Percentiles rank a stretch among this genome's conserved stretches.
These are phyloP conservation scores for Morpho achilles DNA, from an alignment of 2,888 invertebrate species.

Conservation along the genomic window DNA sequence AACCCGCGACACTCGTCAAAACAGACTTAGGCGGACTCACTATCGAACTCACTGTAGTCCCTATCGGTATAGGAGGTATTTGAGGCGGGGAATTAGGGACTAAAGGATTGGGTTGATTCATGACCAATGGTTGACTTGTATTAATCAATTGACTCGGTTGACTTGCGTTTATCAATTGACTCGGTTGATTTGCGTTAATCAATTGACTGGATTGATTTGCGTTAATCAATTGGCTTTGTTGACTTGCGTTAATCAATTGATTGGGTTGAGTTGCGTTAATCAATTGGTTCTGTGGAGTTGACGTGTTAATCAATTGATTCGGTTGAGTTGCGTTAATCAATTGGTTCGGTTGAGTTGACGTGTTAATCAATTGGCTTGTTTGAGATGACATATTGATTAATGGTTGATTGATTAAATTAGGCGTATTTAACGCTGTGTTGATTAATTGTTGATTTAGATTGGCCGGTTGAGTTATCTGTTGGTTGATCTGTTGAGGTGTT, in stretches of 20 bases:
- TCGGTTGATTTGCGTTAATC: background rate
- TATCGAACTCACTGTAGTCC: slow-evolving; percentile 45
- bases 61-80: slow-evolving; percentile 37
- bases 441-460: slow-evolving; percentile 27
- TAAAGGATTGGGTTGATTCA: slow-evolving; percentile 27
- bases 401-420: slow-evolving; percentile 10
- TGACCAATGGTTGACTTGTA: slow-evolving; percentile 28
- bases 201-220: too few species aligned
- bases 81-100: slow-evolving; percentile 37
- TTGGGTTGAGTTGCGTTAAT: too few species aligned
- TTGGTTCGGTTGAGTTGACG: too few species aligned
- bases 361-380: slow-evolving; percentile 8
- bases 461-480: slow-evolving; percentile 2
- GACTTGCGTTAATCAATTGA: background rate
- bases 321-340: too few species aligned
- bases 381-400: slow-evolving; percentile 4
- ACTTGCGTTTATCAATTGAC: background rate
- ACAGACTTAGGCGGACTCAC: slow-evolving; percentile 54
- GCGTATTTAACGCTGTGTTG: slow-evolving; percentile 10
- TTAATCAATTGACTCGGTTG: background rate
- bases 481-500: slow-evolving; percentile 17
- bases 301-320: too few species aligned
- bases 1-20: slow-evolving; percentile 35
- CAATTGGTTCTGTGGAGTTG: too few species aligned
- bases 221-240: slow-evolving; percentile 1